Conservation (phyloP, 2,888 invertebrate genomes). For the Patella depressa region DNA sequence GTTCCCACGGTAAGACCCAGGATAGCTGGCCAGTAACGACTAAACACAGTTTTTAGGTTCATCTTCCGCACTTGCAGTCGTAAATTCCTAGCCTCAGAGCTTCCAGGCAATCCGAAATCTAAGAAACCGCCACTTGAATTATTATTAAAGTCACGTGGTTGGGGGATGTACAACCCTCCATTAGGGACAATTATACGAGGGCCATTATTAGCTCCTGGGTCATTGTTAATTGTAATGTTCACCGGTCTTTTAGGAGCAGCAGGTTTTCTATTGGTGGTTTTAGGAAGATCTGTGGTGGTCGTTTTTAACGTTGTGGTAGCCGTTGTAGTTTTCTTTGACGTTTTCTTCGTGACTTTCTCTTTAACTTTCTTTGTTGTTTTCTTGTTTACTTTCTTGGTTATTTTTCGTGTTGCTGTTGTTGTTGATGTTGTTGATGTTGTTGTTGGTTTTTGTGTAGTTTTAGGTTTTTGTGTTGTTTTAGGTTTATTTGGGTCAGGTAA, state of each 20-base stretch:
- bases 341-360: background rate
- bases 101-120: conserved; percentile 24
- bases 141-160: background rate
- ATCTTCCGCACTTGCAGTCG: conserved; percentile 23
- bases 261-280: background rate
- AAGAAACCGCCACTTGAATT: conserved; percentile 10
- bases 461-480: conserved; percentile 3
- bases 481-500: background rate
- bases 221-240: background rate
- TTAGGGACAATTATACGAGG: conserved; percentile 36
- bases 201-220: conserved; percentile 16
- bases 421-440: conserved; percentile 7
- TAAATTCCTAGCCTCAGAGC: conserved; percentile 13
- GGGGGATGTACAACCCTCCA: conserved; percentile 34
- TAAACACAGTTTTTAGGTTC: conserved; percentile 35
- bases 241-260: background rate
- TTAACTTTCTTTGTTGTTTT: background rate
- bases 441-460: background rate
- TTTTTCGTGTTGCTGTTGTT: conserved; percentile 6
- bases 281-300: background rate
- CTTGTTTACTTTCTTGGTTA: background rate
- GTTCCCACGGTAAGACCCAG: conserved; percentile 43
- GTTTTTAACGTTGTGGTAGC: background rate
- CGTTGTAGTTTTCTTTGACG: background rate
- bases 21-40: conserved; percentile 50